These are phyloP conservation scores for Oreochromis niloticus DNA, from an alignment of 2,113 vertebrate genomes.

Conservation along the genomic window DNA sequence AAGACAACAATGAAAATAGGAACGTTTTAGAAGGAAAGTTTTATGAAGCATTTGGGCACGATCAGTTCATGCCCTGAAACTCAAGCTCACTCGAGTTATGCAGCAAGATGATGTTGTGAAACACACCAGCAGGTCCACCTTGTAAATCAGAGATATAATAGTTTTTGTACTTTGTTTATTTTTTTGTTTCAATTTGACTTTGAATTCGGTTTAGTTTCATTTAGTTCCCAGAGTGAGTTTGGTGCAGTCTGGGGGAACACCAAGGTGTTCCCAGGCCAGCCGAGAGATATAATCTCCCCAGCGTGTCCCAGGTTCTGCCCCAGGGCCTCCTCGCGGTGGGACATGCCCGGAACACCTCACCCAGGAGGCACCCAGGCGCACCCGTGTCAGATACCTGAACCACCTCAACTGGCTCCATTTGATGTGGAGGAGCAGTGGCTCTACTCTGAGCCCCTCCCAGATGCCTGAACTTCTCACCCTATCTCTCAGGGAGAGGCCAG, in stretches of 20 bases:
- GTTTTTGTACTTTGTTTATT: background rate
- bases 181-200: background rate
- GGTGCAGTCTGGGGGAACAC: too few relatives aligned
- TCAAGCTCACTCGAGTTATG: background rate
- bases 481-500: background rate
- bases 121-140: background rate
- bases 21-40: background rate
- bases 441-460: background rate
- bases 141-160: background rate
- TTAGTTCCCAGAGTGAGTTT: background rate
- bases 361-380: fast-evolving
- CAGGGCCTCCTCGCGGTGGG: too few relatives aligned
- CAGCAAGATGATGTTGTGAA: background rate
- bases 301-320: background rate
- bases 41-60: background rate
- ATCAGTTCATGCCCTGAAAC: background rate
- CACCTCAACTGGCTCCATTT: background rate
- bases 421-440: background rate
- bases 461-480: background rate
- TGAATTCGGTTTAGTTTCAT: background rate
- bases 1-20: slow-evolving; percentile 25
- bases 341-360: too few relatives aligned
- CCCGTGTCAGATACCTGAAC: background rate
- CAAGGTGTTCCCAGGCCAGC: too few relatives aligned
- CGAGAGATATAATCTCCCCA: background rate